Base-by-base conservation (phyloP, 2,888 invertebrate genomes). In the Notodonta ziczac region DNA sequence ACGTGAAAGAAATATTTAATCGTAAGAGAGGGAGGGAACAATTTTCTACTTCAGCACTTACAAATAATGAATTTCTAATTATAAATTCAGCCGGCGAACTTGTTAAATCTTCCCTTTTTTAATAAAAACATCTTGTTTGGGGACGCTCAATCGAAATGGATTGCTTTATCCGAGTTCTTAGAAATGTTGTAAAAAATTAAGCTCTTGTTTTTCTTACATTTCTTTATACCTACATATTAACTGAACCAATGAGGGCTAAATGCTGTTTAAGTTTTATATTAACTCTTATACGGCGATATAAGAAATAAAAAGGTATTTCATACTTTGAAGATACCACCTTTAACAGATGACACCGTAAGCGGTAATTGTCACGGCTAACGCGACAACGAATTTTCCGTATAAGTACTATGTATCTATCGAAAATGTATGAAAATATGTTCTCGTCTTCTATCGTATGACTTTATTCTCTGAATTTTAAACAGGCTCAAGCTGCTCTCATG, bases 401-500 rank as follows among this genome's bases (percentile, higher is more conserved):
- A n/a, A n/a, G n/a, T n/a, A n/a, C n/a, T n/a, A 24, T 24, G 1
- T 24, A 24, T 24, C 24, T 24, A 24, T 24, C 24, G 24, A 24
- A 24, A 24, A 24, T 24, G 24, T 24, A 24, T 24, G 24, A 24
- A 24, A 24, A 24, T 24, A 1, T 24, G 24, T 24, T 24, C 24
- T 24, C 24, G 24, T 24, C 24, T 24, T 6, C 35, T 4, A 7
- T 35, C 2, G 24, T 9, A 4, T n/a, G 48, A 13, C n/a, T 10
- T n/a, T 2, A 13, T 4, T n/a, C 10, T 4, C 4, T n/a, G 9
- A 5, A 46, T 46, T 46, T 46, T 46, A 0, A 53, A 67, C 86
- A 98, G 98, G 98, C 98, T 5, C 97, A 98, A 89, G 97, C 98
- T 0, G 99, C 98, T 0, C 94, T 99, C 70, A 98, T 98, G 96